Conservation (phyloP, 2,888 invertebrate genomes). For the Andrena praecox region DNA sequence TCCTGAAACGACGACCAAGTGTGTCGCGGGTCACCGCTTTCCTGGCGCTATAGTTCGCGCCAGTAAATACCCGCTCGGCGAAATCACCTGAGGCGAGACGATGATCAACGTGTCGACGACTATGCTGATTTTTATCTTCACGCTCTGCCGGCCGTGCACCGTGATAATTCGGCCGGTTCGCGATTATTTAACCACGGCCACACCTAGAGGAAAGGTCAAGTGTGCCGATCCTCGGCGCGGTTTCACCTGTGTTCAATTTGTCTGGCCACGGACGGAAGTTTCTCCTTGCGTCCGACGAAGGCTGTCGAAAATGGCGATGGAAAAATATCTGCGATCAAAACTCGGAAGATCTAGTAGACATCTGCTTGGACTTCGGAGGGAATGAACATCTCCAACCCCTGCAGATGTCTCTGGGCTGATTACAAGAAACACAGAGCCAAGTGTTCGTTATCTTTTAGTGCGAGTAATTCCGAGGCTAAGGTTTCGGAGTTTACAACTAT, state of each 20-base stretch:
- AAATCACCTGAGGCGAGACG: slow-evolving; percentile 67
- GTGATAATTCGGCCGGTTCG: slow-evolving; percentile 65
- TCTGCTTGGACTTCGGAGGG: neutral
- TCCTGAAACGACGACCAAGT: slow-evolving; percentile 53
- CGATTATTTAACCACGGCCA: slow-evolving; percentile 58
- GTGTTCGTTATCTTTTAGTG: neutral
- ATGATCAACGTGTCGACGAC: slow-evolving; percentile 67
- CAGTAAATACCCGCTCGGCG: slow-evolving; percentile 15
- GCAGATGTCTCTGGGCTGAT: too few relatives aligned
- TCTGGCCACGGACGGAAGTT: neutral
- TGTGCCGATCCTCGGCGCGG: slow-evolving; percentile 2
- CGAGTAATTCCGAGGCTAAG: neutral
- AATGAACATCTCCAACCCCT: neutral
- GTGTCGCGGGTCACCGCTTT: slow-evolving; percentile 68
- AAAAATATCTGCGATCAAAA: neutral
- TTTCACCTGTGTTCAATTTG: slow-evolving; percentile 3
- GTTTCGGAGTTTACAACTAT: neutral
- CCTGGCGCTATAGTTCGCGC: slow-evolving; percentile 45
- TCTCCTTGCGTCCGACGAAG: slow-evolving; percentile 2
- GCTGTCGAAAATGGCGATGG: neutral
- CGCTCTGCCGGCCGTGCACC: slow-evolving; percentile 53
- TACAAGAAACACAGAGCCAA: too few relatives aligned
- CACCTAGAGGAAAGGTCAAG: slow-evolving; percentile 56
- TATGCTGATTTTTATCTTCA: slow-evolving; percentile 64
- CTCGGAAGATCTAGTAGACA: neutral